Percentiles rank a stretch among this genome's conserved stretches.
Conservation (phyloP, 2,888 invertebrate species). For the Lydus trimaculatus region DNA sequence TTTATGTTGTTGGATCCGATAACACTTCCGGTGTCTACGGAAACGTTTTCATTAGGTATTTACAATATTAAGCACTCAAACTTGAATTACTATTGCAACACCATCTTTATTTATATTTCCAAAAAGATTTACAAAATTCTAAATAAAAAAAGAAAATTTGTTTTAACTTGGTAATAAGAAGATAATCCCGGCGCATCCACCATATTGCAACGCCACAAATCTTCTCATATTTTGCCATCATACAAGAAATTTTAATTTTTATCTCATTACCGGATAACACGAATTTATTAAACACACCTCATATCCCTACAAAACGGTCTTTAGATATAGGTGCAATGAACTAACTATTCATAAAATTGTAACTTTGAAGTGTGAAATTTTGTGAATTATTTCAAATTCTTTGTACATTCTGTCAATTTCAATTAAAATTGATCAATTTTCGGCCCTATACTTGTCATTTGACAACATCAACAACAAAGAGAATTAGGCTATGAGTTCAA, state of each 20-base stretch:
- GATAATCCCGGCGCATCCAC: slow-evolving; percentile 3
- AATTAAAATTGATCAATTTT: background rate
- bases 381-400: no score
- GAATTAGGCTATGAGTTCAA: background rate
- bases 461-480: background rate
- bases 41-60: slow-evolving; percentile 13
- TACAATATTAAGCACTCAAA: slow-evolving; percentile 7
- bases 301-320: background rate
- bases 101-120: background rate
- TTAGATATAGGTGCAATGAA: background rate
- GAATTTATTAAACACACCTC: background rate
- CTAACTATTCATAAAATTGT: background rate
- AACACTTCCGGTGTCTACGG: slow-evolving; percentile 21
- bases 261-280: background rate
- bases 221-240: background rate
- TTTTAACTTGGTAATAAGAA: background rate
- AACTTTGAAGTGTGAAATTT: background rate
- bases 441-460: background rate
- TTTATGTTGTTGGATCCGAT: slow-evolving; percentile 25
- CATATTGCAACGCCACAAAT: background rate
- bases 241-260: background rate
- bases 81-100: background rate
- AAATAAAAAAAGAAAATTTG: background rate
- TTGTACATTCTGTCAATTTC: background rate
- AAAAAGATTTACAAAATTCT: background rate